Percentiles rank a stretch among this genome's conserved stretches.
Conservation (phyloP, 2,888 invertebrate species). For the Caradrina clavipalpis region DNA sequence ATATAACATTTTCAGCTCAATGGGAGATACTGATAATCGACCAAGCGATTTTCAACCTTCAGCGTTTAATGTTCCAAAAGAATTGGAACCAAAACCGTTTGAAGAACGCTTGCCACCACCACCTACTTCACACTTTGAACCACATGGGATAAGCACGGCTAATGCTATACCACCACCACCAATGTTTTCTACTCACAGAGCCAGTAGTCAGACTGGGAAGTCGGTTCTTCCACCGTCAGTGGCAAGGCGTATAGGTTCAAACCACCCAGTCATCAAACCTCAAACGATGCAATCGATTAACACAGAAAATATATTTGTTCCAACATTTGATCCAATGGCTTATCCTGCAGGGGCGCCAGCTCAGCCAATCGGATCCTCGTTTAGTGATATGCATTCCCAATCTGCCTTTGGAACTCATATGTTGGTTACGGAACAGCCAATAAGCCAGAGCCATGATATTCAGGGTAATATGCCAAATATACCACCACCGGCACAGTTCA, state of each 20-base stretch:
- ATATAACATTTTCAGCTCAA: constrained; percentile 59
- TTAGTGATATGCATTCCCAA: constrained; percentile 36
- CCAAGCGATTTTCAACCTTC: constrained; percentile 39
- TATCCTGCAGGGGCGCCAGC: constrained; percentile 22
- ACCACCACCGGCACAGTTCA: constrained; percentile 33
- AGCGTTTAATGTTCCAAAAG: constrained; percentile 23
- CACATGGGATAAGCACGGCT: constrained; percentile 16
- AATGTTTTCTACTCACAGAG: constrained; percentile 80
- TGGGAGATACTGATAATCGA: constrained; percentile 11
- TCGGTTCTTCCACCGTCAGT: constrained; percentile 85
- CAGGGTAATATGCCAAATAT: constrained; percentile 18
- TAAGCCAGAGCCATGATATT: constrained; percentile 25
- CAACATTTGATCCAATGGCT: constrained; percentile 63
- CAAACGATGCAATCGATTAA: constrained; percentile 65
- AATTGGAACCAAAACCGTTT: constrained; percentile 29
- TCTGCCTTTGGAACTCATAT: constrained; percentile 28
- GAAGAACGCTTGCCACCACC: constrained; percentile 42
- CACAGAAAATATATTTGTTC: constrained; percentile 79
- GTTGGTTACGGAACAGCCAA: constrained; percentile 26
- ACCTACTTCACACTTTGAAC: constrained; percentile 22
- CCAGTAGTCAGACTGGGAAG: constrained; percentile 72
- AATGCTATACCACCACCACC: constrained; percentile 85
- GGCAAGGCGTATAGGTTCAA: constrained; percentile 81
- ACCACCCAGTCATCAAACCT: constrained; percentile 79
- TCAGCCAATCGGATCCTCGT: constrained; percentile 29